Evolutionary conservation across 2,888 invertebrate genomes (phyloP), one percentile per base, ranked within the genome.

Genomic region (Gastrophysa polygoni): DNA sequence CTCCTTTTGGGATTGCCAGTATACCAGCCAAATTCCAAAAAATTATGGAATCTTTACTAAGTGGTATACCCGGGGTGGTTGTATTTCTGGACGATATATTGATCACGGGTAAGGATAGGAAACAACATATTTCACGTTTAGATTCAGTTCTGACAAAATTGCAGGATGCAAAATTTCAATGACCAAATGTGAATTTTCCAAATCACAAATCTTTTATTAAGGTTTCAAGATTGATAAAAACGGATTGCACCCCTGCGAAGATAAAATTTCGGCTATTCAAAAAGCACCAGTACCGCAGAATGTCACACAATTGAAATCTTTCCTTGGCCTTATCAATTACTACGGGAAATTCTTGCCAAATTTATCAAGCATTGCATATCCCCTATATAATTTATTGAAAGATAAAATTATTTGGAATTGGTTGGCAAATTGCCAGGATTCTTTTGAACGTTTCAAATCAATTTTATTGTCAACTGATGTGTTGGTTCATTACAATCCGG

Each of bases 281-380:
- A 34, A 56, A 16, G 63, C 63, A 51, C 49, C 63, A 1, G 28
- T 21, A 46, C 63, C 60, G 28, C 24, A 51, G 34, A 54, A 56
- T 52, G 8, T 61, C 10, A 61, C 57, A 43, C 64, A 66, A 49
- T 47, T 68, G 43, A 57, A 59, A 50, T 64, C 64, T 32, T 66
- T 49, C 51, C 38, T 66, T 20, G 62, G 63, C 20, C 44, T 64
- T n/a, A 28, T 68, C 4, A 68, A 66, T 63, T 64, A 62, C 24
- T 64, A 64, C 52, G 43, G 51, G 14, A 68, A 64, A 56, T 66
- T 68, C 46, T 52, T 68, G 18, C 61, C 47, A 1, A 68, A 62
- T 61, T 28, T 62, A 16, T 61, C 66, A 1, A 17, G 60, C 2
- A 54, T 56, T 58, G 47, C 63, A 10, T 56, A 64, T 18, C 62